Base-by-base conservation (phyloP, 2,113 vertebrate genomes). In the Suncus etruscus region DNA sequence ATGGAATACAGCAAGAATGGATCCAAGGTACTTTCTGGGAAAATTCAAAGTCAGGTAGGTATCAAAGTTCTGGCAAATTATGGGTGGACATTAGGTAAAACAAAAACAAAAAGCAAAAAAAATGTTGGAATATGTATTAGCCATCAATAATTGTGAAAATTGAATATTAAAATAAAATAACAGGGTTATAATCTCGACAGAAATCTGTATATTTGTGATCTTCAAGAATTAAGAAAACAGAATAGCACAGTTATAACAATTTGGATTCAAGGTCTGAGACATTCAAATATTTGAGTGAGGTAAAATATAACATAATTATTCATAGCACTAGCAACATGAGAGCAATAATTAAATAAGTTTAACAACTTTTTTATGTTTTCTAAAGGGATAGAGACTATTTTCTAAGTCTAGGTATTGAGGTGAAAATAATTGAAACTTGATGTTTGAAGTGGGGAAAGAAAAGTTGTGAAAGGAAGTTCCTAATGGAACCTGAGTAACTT, bases 401-500 rank as follows among this genome's bases (percentile, higher is more conserved):
- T 88, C 39, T 51, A 72, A 63, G 39, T 85, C 32, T 81, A 63
- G n/a, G 7, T 83, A 11, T 86, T 80, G 47, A 84, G 12, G 20
- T 47, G 25, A 82, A 68, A 86, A 89, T 79, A 80, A 89, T 12
- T 22, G 20, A 84, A 74, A 78, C n/a, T 18, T 69, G 63, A 32
- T 87, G 45, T n/a, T 31, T 76, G 7, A 18, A 94, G 11, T 47
- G 11, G 20, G 4, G 8, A 58, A 16, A 65, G 10, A 92, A 69
- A 94, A 48, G 27, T 11, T 94, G 66, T 68, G 54, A 86, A 14
- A 89, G n/a, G 18, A 5, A 73, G 48, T 91, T 84, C 12, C 16
- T 81, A 9, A 31, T 11, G 48, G 51, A 77, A 2, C 10, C 45
- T 79, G 32, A 79, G 8, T 76, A 68, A 75, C 18, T 22, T 79